These are phyloP conservation scores for Coenobita brevimanus DNA, from an alignment of 1,140 invertebrate genomes.

Conservation along the genomic window DNA sequence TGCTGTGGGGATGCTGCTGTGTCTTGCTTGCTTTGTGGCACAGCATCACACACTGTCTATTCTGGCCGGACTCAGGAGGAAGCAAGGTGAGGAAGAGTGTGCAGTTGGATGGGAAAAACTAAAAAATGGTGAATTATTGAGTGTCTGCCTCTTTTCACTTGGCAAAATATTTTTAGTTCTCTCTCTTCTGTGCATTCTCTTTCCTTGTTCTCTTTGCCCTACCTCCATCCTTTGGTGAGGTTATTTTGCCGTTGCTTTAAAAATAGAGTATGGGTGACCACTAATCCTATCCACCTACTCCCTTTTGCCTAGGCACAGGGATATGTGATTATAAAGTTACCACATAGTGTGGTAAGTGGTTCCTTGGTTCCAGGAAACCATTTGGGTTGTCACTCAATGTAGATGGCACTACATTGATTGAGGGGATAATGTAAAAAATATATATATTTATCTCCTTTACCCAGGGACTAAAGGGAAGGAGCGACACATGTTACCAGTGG, in stretches of 20 bases:
- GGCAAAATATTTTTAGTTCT: no score
- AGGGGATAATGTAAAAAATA: neutral
- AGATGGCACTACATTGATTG: neutral
- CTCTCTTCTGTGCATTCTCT: no score
- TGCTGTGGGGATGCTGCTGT: constrained; percentile 12
- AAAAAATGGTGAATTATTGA: neutral
- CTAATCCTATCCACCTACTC: no score
- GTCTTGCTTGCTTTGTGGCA: constrained; percentile 10
- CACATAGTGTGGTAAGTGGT: no score
- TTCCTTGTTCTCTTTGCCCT: no score
- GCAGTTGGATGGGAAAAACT: neutral
- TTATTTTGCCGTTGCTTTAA: no score
- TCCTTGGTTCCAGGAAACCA: neutral
- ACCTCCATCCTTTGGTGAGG: no score
- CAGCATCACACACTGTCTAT: constrained; percentile 27
- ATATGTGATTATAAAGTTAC: no score
- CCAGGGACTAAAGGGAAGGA: constrained; percentile 20
- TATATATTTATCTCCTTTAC: neutral
- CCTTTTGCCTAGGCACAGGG: no score
- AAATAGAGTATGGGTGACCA: no score
- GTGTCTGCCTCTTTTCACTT: no score
- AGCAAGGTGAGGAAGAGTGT: constrained; percentile 3
- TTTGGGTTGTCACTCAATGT: neutral
- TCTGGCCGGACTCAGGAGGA: constrained; percentile 30
- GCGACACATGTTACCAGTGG: constrained; percentile 33